Conservation (phyloP, 2,113 vertebrate species). For the Cephalopholis sonnerati region DNA sequence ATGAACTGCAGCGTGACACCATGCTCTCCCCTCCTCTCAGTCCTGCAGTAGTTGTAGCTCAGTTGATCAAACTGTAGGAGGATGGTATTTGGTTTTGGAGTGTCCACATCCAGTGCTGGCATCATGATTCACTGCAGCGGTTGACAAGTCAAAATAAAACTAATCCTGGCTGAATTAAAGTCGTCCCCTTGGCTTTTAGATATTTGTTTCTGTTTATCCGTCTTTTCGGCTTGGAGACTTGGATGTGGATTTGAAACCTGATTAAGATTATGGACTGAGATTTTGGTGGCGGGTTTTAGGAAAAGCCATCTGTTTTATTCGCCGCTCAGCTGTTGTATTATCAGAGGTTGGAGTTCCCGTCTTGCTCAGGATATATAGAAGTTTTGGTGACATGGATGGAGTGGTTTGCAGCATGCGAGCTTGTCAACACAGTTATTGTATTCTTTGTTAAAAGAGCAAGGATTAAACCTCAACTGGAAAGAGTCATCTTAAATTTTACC, state of each 20-base stretch:
- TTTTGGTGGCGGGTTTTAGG: constrained; percentile 45
- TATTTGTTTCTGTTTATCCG: constrained; percentile 67
- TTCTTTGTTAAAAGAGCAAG: not conserved
- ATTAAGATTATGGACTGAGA: constrained; percentile 68
- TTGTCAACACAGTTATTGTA: not conserved
- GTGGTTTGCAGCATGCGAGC: not conserved
- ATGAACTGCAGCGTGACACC: not conserved
- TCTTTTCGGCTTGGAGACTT: constrained; percentile 57
- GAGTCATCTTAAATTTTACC: not conserved
- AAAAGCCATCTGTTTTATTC: constrained; percentile 53
- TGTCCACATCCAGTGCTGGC: not conserved
- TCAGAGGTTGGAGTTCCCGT: not conserved
- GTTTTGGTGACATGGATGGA: not conserved
- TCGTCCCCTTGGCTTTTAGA: constrained; percentile 46
- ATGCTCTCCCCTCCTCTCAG: not conserved
- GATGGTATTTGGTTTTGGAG: constrained; percentile 6
- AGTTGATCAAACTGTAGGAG: not conserved
- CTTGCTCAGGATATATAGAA: too few relatives aligned
- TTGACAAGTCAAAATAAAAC: constrained; percentile 2
- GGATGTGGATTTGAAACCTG: constrained; percentile 51
- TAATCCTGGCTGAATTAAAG: constrained; percentile 67
- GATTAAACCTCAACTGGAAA: not conserved
- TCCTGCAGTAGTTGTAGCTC: not conserved
- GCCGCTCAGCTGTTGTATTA: not conserved
- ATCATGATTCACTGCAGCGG: constrained; percentile 6